phyloP scores from a whole-genome alignment of 2,888 invertebrate genomes.

The Anodontia alba region DNA sequence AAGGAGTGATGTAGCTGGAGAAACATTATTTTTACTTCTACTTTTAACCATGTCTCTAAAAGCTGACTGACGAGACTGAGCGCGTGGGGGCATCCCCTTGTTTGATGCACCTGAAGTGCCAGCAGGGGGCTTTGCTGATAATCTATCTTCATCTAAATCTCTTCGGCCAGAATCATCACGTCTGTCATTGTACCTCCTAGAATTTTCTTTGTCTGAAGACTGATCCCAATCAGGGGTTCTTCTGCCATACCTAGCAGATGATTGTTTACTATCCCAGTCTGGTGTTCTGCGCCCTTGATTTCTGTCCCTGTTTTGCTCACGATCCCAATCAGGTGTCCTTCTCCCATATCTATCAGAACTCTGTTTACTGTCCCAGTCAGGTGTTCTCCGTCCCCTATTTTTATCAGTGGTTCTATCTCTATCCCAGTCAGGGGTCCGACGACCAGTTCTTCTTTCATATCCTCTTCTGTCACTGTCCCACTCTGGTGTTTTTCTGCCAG shows the following conservation, averaged over 20 bases:
- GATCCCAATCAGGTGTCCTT: slow-evolving; percentile 20
- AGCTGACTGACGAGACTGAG: slow-evolving; percentile 58
- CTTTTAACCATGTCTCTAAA: slow-evolving; percentile 67
- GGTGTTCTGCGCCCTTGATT: slow-evolving; percentile 46
- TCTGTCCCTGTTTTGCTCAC: slow-evolving; percentile 23
- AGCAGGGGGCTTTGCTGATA: slow-evolving; percentile 53
- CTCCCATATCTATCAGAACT: slow-evolving; percentile 38
- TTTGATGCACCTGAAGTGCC: slow-evolving; percentile 10
- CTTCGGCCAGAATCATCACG: neutral
- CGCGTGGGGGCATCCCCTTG: neutral
- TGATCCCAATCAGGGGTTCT: slow-evolving; percentile 39
- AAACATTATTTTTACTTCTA: slow-evolving; percentile 73
- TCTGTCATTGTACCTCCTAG: neutral
- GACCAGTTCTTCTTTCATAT: slow-evolving; percentile 11
- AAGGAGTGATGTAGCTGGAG: slow-evolving; percentile 82
- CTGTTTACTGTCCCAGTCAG: slow-evolving; percentile 25
- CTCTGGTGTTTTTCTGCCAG: slow-evolving; percentile 44
- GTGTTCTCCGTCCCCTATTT: slow-evolving; percentile 7
- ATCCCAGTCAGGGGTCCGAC: slow-evolving; percentile 24
- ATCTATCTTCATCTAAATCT: slow-evolving; percentile 33
- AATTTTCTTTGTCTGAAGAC: neutral
- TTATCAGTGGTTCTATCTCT: neutral
- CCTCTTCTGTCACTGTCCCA: slow-evolving; percentile 28
- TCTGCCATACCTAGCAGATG: slow-evolving; percentile 19
- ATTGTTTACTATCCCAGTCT: slow-evolving; percentile 47